Evolutionary conservation across 2,113 vertebrate genomes (phyloP).

Genomic region (Phyllostomus discolor): DNA sequence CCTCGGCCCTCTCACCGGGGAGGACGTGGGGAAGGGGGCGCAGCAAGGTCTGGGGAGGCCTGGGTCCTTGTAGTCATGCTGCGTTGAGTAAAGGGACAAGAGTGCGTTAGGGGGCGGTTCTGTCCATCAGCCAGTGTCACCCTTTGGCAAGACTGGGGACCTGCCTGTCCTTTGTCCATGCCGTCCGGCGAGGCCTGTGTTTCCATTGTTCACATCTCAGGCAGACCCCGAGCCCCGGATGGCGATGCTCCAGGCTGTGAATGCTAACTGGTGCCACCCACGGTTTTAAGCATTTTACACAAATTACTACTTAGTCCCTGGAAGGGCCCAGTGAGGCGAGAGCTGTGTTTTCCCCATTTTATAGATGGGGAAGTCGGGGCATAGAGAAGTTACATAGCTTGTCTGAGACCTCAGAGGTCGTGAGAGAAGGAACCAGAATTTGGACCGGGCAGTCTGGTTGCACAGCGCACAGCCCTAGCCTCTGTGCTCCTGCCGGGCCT

Average conservation of each 20-base stretch:
- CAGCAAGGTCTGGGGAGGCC: background rate
- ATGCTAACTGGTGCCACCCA: rapidly evolving
- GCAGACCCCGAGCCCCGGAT: rapidly evolving
- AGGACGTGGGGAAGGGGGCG: background rate
- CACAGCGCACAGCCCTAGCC: background rate
- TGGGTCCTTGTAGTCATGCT: rapidly evolving
- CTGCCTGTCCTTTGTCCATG: background rate
- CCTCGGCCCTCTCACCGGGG: background rate
- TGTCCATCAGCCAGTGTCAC: background rate
- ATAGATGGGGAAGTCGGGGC: background rate
- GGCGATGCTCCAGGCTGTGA: rapidly evolving
- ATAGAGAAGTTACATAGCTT: background rate
- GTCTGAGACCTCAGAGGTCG: background rate
- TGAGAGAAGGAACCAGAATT: background rate
- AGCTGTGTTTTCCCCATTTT: background rate
- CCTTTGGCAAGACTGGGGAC: background rate
- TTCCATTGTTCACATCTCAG: background rate
- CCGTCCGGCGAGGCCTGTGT: background rate
- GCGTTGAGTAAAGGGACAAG: background rate
- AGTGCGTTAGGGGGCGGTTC: background rate
- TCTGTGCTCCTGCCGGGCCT: background rate
- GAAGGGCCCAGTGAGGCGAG: background rate
- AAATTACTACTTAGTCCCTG: background rate
- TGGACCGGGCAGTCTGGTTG: background rate
- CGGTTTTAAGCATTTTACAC: background rate